Evolutionary conservation across 1,140 invertebrate species (phyloP).

Genomic region (Spodoptera frugiperda): DNA sequence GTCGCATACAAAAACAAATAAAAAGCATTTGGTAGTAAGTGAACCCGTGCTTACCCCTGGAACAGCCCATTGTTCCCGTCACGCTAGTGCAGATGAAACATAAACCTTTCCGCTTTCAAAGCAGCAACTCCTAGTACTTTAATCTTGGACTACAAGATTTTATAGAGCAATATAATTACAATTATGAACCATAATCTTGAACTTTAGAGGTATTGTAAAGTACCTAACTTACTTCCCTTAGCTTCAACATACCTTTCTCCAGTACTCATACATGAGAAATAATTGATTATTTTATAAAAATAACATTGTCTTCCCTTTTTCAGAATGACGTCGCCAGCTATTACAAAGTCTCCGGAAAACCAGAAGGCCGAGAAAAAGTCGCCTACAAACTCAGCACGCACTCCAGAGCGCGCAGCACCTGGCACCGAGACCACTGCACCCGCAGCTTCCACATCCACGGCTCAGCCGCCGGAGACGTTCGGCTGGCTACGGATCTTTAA

Average conservation of each 20-base stretch:
- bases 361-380: conserved; percentile 76
- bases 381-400: conserved; percentile 63
- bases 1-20: not conserved
- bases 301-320: conserved; percentile 31
- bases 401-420: conserved; percentile 54
- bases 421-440: conserved; percentile 49
- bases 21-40: not conserved
- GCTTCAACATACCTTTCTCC: too few species aligned
- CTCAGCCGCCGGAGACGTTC: conserved; percentile 62
- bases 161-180: not conserved
- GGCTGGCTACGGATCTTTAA: conserved; percentile 86
- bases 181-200: too few species aligned
- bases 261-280: too few species aligned
- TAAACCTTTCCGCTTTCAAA: conserved; percentile 7
- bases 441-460: conserved; percentile 42
- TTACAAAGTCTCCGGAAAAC: conserved; percentile 76
- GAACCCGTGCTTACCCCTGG: not conserved
- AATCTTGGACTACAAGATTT: not conserved
- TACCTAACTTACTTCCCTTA: too few species aligned
- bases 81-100: conserved; percentile 39
- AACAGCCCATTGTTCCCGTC: conserved; percentile 28
- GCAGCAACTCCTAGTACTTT: not conserved
- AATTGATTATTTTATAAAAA: too few species aligned
- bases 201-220: too few species aligned
- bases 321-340: conserved; percentile 81